These are phyloP conservation scores for Steinernema feltiae DNA, from an alignment of 1,140 invertebrate genomes.

Conservation along the genomic window DNA sequence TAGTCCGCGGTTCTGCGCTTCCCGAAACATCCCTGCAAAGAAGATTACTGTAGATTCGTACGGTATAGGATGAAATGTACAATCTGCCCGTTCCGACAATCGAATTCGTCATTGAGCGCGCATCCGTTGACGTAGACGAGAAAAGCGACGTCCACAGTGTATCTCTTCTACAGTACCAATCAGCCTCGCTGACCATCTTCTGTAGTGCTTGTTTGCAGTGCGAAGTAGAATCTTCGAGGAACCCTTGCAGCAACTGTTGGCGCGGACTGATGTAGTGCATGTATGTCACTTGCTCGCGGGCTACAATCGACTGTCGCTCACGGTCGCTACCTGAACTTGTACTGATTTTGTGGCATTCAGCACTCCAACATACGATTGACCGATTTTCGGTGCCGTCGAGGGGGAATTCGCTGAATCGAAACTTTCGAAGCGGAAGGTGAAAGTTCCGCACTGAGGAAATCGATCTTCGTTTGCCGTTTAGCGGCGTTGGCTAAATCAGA, in stretches of 20 bases:
- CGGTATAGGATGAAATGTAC: background rate
- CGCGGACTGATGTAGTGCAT: constrained; percentile 45
- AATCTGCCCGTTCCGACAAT: background rate
- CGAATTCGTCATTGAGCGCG: background rate
- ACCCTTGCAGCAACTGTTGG: constrained; percentile 41
- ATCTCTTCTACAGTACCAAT: constrained; percentile 35
- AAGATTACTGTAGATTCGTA: background rate
- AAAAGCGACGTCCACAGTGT: constrained; percentile 43
- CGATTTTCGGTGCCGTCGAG: constrained; percentile 26
- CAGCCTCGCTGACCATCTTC: constrained; percentile 41
- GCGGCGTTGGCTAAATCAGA: constrained; percentile 14
- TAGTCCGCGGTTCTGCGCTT: background rate
- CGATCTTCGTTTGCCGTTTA: background rate
- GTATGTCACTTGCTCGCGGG: constrained; percentile 46
- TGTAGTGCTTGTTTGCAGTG: constrained; percentile 28
- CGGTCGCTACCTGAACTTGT: background rate
- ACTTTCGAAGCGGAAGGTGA: background rate
- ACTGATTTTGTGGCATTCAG: background rate
- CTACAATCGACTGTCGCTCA: constrained; percentile 22
- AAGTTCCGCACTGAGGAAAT: background rate
- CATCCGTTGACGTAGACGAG: constrained; percentile 28
- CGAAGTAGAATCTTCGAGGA: constrained; percentile 40
- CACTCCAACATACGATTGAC: background rate
- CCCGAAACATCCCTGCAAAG: background rate
- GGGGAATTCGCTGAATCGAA: constrained; percentile 17